Conservation (phyloP, 2,888 invertebrate species). For the Abrostola tripartita region DNA sequence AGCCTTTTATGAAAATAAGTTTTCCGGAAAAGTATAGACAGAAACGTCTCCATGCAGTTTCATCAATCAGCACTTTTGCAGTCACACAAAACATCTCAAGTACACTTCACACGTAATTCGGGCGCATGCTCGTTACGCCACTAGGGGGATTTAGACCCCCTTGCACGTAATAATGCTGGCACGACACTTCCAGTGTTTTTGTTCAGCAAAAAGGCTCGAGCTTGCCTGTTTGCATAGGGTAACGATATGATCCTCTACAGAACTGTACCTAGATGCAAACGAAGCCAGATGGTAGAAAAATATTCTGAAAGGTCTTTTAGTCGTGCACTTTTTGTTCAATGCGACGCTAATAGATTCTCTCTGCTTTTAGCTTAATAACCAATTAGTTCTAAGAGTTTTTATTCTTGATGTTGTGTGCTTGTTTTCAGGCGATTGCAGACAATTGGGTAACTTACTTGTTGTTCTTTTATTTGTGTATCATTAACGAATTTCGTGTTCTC, state of each 20-base stretch:
- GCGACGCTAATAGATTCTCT: conserved; percentile 24
- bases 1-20: background rate
- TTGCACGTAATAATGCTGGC: conserved; percentile 20
- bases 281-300: conserved; percentile 10
- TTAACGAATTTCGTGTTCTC: no score
- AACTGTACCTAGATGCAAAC: conserved; percentile 10
- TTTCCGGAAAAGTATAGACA: background rate
- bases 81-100: conserved; percentile 18
- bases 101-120: conserved; percentile 12
- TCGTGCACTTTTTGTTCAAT: conserved; percentile 5
- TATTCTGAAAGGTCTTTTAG: background rate
- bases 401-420: background rate
- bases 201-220: conserved; percentile 8
- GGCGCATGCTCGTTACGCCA: conserved; percentile 34
- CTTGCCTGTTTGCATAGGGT: conserved; percentile 14
- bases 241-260: conserved; percentile 18
- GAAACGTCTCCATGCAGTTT: conserved; percentile 1
- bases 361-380: conserved; percentile 25
- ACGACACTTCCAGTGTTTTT: conserved; percentile 33
- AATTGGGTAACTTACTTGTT: no score
- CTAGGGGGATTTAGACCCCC: conserved; percentile 18
- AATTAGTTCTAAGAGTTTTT: conserved; percentile 22
- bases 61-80: conserved; percentile 15
- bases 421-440: background rate
- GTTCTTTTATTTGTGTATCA: no score